Conservation (phyloP, 2,113 vertebrate species). For the Calonectris borealis region DNA sequence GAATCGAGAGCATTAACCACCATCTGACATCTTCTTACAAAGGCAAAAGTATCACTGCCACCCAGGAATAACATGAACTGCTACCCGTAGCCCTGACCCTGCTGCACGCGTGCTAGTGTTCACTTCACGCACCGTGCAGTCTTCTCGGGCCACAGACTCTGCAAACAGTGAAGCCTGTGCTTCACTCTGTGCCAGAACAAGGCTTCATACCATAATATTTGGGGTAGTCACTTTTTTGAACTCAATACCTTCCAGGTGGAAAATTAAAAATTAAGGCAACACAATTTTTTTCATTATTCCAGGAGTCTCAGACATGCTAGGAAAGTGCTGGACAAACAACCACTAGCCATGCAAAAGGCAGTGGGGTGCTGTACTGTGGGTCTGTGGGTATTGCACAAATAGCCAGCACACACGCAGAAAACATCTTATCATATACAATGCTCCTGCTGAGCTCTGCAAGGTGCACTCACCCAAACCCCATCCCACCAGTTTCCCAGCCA, state of each 20-base stretch:
- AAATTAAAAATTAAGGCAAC: background rate
- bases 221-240: background rate
- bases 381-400: background rate
- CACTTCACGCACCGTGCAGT: rapidly evolving
- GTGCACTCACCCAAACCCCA: background rate
- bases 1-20: background rate
- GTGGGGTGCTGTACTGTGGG: background rate
- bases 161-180: background rate
- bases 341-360: background rate
- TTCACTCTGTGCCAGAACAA: background rate
- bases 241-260: background rate
- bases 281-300: background rate
- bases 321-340: background rate
- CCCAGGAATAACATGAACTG: rapidly evolving
- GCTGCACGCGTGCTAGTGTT: background rate
- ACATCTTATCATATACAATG: rapidly evolving
- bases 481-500: background rate
- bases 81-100: background rate
- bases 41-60: background rate
- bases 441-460: background rate
- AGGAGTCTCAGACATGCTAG: background rate
- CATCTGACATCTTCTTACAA: background rate
- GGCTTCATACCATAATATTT: background rate
- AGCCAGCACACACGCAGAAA: rapidly evolving
- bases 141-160: background rate